These are phyloP conservation scores for Dione juno DNA, from an alignment of 2,888 invertebrate genomes.

Conservation along the genomic window DNA sequence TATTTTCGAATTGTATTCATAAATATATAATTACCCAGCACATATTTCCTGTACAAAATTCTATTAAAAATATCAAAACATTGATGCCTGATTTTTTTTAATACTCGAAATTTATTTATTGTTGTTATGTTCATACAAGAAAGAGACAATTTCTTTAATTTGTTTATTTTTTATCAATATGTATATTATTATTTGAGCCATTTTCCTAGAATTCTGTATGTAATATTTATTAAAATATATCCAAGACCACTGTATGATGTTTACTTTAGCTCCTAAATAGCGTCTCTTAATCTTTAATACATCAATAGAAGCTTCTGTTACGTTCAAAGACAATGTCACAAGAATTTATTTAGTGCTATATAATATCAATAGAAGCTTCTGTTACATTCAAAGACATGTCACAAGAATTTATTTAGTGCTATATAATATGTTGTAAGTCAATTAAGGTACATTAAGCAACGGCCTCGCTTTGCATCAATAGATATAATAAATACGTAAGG, in stretches of 20 bases:
- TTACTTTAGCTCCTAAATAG: background rate
- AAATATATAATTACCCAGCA: background rate
- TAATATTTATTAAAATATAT: background rate
- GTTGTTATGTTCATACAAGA: too few species aligned
- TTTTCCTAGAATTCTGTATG: too few species aligned
- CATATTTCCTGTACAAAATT: background rate
- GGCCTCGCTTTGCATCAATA: slow-evolving; percentile 2
- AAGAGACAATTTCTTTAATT: too few species aligned
- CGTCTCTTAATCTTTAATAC: background rate
- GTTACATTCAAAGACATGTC: background rate
- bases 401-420: background rate
- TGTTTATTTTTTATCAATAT: too few species aligned
- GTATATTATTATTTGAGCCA: too few species aligned
- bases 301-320: background rate
- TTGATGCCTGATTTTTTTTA: too few species aligned
- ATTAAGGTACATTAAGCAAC: slow-evolving; percentile 7
- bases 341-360: background rate
- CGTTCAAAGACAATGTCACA: background rate
- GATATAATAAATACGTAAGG: slow-evolving; percentile 12
- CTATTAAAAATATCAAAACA: background rate
- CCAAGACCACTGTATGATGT: background rate
- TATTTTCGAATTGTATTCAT: background rate
- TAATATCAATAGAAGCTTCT: background rate
- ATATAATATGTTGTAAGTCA: background rate
- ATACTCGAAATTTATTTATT: too few species aligned